Percentiles rank a stretch among this genome's conserved stretches.
Evolutionary conservation across 23 tunicate species (phyloP).

Genomic region (Ascidia mentula): DNA sequence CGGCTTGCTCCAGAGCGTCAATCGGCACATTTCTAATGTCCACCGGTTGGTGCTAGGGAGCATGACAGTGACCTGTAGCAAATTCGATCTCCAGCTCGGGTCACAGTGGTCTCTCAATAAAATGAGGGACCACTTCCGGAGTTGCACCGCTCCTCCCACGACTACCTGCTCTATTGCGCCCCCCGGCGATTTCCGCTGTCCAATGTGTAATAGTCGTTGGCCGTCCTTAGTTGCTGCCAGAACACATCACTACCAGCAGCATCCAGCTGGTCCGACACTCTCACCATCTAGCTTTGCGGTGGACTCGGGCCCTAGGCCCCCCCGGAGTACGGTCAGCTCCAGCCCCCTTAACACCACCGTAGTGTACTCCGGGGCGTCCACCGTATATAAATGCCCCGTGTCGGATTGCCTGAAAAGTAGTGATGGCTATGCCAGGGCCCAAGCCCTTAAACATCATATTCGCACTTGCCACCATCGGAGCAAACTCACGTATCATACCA

Average conservation of each 20-base stretch:
- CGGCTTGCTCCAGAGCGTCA: neutral
- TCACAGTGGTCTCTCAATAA: neutral
- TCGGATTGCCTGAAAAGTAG: constrained; percentile 11
- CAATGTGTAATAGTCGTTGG: neutral
- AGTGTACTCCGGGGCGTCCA: neutral
- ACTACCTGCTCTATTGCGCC: neutral
- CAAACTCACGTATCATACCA: neutral
- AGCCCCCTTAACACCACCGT: neutral
- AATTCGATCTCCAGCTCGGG: neutral
- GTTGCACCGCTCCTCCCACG: neutral
- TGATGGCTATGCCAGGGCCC: constrained; percentile 9
- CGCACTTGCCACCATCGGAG: constrained; percentile 2
- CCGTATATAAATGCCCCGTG: neutral
- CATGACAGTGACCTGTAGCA: neutral
- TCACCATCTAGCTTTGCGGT: neutral
- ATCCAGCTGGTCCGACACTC: neutral
- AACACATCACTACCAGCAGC: constrained; percentile 7
- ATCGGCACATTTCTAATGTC: neutral
- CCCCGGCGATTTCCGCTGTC: neutral
- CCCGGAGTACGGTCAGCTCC: constrained; percentile 2
- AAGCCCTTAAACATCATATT: neutral
- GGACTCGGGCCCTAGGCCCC: neutral
- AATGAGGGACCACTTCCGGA: neutral
- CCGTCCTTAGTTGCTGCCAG: constrained; percentile 7
- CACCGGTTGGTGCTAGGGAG: neutral